Base-by-base conservation (phyloP, 2,888 invertebrate genomes). In the Drosophila longiperda region DNA sequence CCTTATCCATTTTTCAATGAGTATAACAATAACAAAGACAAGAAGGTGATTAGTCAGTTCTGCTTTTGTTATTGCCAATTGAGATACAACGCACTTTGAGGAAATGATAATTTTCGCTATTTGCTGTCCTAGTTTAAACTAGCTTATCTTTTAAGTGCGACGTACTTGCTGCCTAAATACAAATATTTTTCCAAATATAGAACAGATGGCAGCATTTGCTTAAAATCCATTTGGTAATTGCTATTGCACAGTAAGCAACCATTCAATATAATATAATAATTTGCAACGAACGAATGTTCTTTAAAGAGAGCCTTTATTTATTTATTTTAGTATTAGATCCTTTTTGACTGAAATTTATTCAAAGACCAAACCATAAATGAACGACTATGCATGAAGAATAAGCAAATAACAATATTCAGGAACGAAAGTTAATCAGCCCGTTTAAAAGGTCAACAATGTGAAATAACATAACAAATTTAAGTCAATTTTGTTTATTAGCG, bases 91-190 rank as follows among this genome's bases (percentile, higher is more conserved):
- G 58, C 57, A 61, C 23, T 32, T 60, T 53, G 15, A 50, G 65
- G 59, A 66, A 75, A 62, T 62, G 49, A 52, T 33, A 52, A 65
- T 59, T 66, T 75, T 75, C 59, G 65, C 54, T 42, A 59, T 66
- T 66, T 75, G 76, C 7, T 75, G 76, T 5, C 75, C 75, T 59
- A 75, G 45, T 55, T 75, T 62, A 20, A 40, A 20, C 45, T 59
- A 75, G 75, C 75, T 75, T 62, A 75, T 75, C 75, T 42, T 15
- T 29, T 7, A 26, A 32, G 38, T 38, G 15, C 3, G 45, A 15
- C 42, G 15, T 20, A 60, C 53, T 53, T 17, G 53, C 36, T 8
- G 29, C 12, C n/a, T n/a, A 34, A 34, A 8, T 53, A 20, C 40
- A 48, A 26, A 26, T 26, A 26, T 26, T 45, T 63, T 34, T 2